These are phyloP conservation scores for Anthoptus insignis DNA, from an alignment of 2,888 invertebrate species.

Conservation along the genomic window DNA sequence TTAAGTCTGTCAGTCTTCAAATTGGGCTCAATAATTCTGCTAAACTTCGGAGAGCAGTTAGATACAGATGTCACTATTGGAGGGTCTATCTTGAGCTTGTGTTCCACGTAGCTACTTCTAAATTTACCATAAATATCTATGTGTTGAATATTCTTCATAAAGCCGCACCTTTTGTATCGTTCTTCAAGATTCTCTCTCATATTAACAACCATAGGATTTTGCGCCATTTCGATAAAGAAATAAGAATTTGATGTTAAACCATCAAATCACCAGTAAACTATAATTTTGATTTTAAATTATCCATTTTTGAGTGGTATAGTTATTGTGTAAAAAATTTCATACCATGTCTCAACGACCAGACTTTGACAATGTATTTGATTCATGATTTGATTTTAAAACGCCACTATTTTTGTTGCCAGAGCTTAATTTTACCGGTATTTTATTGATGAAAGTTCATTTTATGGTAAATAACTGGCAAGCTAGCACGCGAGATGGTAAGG, in stretches of 20 bases:
- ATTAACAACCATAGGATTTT: neutral
- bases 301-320: neutral
- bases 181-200: slow-evolving; percentile 33
- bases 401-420: too few relatives aligned
- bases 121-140: slow-evolving; percentile 62
- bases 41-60: slow-evolving; percentile 46
- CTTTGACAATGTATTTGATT: too few relatives aligned
- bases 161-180: slow-evolving; percentile 54
- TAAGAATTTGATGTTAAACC: neutral
- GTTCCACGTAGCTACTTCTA: slow-evolving; percentile 49
- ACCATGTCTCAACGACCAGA: too few relatives aligned
- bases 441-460: too few relatives aligned
- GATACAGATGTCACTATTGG: slow-evolving; percentile 51
- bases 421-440: too few relatives aligned
- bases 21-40: too few relatives aligned
- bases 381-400: too few relatives aligned
- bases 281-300: neutral
- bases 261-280: neutral
- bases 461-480: too few relatives aligned
- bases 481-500: too few relatives aligned
- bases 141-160: slow-evolving; percentile 60
- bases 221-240: neutral
- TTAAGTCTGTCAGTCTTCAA: slow-evolving; percentile 52
- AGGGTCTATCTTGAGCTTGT: slow-evolving; percentile 14
- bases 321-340: too few relatives aligned